These are phyloP conservation scores for Drosophila melanica DNA, from an alignment of 1,140 invertebrate genomes.

Conservation along the genomic window DNA sequence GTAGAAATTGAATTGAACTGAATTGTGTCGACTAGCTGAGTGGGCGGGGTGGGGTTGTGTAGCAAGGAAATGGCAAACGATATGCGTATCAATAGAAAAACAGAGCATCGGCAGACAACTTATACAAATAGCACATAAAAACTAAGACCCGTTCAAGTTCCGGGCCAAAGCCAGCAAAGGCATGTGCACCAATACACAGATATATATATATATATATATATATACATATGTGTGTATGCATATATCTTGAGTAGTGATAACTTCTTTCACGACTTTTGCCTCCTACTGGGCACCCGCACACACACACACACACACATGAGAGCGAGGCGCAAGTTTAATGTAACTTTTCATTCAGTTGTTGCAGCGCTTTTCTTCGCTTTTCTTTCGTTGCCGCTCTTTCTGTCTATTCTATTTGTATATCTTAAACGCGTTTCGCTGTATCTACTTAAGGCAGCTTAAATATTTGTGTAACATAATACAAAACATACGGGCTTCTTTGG, in stretches of 20 bases:
- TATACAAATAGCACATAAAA: conserved; percentile 74
- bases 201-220: neutral
- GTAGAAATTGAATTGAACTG: conserved; percentile 77
- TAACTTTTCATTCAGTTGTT: conserved; percentile 64
- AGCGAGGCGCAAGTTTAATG: conserved; percentile 56
- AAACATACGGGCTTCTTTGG: conserved; percentile 81
- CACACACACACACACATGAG: conserved; percentile 44
- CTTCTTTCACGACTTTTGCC: conserved; percentile 70
- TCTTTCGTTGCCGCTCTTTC: conserved; percentile 26
- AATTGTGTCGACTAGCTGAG: conserved; percentile 51
- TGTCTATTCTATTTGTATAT: conserved; percentile 71
- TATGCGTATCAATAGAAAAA: conserved; percentile 74
- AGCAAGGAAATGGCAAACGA: conserved; percentile 60
- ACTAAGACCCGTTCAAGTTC: conserved; percentile 53
- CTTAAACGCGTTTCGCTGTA: conserved; percentile 80
- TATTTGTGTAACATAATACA: conserved; percentile 83
- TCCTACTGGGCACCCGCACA: conserved; percentile 57
- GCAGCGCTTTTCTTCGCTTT: conserved; percentile 53
- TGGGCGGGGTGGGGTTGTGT: neutral
- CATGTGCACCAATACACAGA: conserved; percentile 23
- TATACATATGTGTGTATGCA: conserved; percentile 8
- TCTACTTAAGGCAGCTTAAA: conserved; percentile 81
- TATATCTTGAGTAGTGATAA: conserved; percentile 63
- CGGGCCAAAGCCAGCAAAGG: conserved; percentile 16
- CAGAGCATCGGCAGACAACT: conserved; percentile 61